Percentiles rank a stretch among this genome's conserved stretches.
These are phyloP conservation scores for Acronicta leporina DNA, from an alignment of 2,888 invertebrate genomes.

Conservation along the genomic window DNA sequence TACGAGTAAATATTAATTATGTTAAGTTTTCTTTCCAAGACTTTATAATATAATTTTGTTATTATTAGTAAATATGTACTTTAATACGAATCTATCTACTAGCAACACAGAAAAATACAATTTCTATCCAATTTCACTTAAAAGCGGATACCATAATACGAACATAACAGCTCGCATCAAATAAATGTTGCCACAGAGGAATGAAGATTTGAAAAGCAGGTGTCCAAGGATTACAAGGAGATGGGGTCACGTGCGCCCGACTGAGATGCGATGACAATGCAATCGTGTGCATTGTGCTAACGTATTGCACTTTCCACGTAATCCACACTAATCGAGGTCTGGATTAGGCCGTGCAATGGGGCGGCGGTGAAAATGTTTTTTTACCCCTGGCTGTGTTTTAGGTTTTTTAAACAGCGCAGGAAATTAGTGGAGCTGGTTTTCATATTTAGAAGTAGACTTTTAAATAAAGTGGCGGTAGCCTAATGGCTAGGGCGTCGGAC, in stretches of 20 bases:
- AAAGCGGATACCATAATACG: constrained; percentile 18
- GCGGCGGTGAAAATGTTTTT: neutral
- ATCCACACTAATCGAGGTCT: constrained; percentile 65
- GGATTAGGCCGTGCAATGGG: constrained; percentile 32
- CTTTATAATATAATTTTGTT: no score
- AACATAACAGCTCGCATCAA: constrained; percentile 40
- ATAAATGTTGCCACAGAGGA: constrained; percentile 58
- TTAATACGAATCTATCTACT: neutral
- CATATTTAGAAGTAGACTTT: no score
- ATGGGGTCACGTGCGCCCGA: constrained; percentile 83
- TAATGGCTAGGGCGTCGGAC: no score
- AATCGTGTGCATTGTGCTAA: constrained; percentile 76
- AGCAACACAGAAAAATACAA: neutral
- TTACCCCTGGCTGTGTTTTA: neutral
- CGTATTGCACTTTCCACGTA: constrained; percentile 60
- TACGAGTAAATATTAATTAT: constrained; percentile 8
- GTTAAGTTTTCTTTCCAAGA: constrained; percentile 2
- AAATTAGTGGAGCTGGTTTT: no score
- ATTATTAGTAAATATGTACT: no score
- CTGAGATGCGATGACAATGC: constrained; percentile 86
- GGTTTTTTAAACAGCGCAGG: neutral
- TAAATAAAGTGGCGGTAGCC: no score
- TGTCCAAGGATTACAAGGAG: constrained; percentile 82
- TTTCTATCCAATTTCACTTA: constrained; percentile 29
- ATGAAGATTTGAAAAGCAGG: constrained; percentile 81